A percentile compares a stretch with the other conserved stretches of the same genome.
These are phyloP conservation scores for Arothron firmamentum DNA, from an alignment of 2,113 vertebrate genomes.

Conservation along the genomic window DNA sequence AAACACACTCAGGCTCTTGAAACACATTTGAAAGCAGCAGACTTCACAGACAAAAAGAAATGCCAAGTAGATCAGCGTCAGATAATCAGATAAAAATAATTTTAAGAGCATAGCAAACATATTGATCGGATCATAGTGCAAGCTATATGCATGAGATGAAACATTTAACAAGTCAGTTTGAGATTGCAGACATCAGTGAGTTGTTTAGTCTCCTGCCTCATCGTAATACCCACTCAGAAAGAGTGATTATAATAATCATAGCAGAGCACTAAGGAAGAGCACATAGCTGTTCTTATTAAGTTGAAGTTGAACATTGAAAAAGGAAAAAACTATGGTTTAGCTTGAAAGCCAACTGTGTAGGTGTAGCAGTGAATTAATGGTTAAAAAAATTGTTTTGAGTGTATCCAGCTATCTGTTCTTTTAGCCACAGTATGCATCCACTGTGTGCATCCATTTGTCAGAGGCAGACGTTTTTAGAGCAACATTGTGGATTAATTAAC, in stretches of 20 bases:
- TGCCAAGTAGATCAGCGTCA: constrained; percentile 21
- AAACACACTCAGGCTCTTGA: constrained; percentile 25
- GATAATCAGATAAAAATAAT: constrained; percentile 26
- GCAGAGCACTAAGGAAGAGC: no score
- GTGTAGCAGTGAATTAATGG: no score
- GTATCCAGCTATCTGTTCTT: background rate
- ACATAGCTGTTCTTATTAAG: no score
- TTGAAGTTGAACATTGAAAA: no score
- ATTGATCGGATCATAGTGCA: constrained; percentile 39
- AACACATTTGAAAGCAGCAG: constrained; percentile 16
- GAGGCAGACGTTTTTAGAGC: constrained; percentile 19
- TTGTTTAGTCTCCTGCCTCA: background rate
- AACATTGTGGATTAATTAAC: constrained; percentile 11
- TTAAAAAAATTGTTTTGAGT: background rate
- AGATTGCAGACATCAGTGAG: background rate
- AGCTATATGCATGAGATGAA: background rate
- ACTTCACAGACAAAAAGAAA: constrained; percentile 36
- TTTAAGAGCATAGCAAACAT: constrained; percentile 33
- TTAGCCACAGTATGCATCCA: background rate
- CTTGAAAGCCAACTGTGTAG: no score
- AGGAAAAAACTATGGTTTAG: no score
- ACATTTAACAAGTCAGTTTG: constrained; percentile 16
- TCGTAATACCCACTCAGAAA: no score
- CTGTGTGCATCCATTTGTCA: constrained; percentile 13
- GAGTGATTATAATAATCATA: no score